Evolutionary conservation across 2,888 invertebrate species (phyloP).

Genomic region (Sminthurinus aureus): DNA sequence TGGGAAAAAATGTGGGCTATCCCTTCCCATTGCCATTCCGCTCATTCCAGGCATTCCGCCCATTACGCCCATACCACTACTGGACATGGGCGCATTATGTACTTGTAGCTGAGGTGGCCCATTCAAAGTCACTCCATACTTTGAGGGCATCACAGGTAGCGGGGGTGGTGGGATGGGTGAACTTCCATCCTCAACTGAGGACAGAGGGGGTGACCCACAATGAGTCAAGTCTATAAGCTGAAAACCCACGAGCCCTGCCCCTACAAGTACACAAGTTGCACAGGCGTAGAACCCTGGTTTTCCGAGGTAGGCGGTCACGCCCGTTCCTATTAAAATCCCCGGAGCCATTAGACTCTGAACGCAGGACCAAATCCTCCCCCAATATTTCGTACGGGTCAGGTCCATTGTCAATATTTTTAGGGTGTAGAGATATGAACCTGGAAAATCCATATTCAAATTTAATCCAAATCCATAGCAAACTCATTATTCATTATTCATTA

Average conservation of each 20-base stretch:
- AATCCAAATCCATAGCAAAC: too few species aligned
- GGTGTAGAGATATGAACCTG: conserved; percentile 58
- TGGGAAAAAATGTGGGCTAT: conserved; percentile 51
- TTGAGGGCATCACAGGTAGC: conserved; percentile 50
- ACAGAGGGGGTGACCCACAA: conserved; percentile 57
- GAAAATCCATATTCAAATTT: not conserved
- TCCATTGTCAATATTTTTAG: conserved; percentile 59
- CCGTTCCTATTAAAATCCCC: conserved; percentile 54
- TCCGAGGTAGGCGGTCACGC: conserved; percentile 54
- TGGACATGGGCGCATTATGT: not conserved
- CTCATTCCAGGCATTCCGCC: not conserved
- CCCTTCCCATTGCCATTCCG: not conserved
- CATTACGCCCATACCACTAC: not conserved
- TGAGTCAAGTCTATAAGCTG: conserved; percentile 56
- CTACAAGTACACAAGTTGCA: conserved; percentile 57
- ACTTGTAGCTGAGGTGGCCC: not conserved
- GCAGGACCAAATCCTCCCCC: conserved; percentile 57
- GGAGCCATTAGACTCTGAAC: conserved; percentile 57
- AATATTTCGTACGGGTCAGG: conserved; percentile 57
- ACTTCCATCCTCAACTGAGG: conserved; percentile 47
- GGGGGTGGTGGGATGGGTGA: conserved; percentile 54
- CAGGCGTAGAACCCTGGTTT: conserved; percentile 58
- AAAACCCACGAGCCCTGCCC: conserved; percentile 57
- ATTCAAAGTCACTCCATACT: conserved; percentile 42
- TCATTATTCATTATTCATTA: too few species aligned